These are phyloP conservation scores for Meloidogyne floridensis DNA, from an alignment of 1,140 invertebrate species.

Conservation along the genomic window DNA sequence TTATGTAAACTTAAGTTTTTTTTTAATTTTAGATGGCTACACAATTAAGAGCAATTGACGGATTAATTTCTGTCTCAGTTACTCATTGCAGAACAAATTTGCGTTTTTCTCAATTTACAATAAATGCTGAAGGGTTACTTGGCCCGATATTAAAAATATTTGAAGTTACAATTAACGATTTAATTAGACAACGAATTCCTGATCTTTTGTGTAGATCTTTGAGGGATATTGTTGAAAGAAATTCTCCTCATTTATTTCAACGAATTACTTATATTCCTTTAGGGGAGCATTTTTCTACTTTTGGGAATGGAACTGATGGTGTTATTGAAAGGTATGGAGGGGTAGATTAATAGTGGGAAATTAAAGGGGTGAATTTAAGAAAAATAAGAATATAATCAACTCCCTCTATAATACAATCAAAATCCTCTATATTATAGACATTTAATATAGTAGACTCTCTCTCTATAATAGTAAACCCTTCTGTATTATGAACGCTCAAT, in stretches of 20 bases:
- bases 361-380: too few relatives aligned
- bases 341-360: too few relatives aligned
- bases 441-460: too few relatives aligned
- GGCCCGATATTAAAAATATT: conserved; percentile 59
- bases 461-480: too few relatives aligned
- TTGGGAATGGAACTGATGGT: not conserved
- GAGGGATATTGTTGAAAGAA: conserved; percentile 60
- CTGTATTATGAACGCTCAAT: too few relatives aligned
- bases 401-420: too few relatives aligned
- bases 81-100: conserved; percentile 59
- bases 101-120: conserved; percentile 54
- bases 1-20: too few relatives aligned
- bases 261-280: conserved; percentile 47
- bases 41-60: conserved; percentile 48
- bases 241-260: conserved; percentile 58
- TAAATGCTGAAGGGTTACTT: conserved; percentile 60
- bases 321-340: conserved; percentile 61
- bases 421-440: too few relatives aligned
- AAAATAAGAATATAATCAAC: too few relatives aligned
- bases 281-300: conserved; percentile 55
- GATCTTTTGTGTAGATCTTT: conserved; percentile 55
- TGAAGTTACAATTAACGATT: conserved; percentile 62
- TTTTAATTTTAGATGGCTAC: conserved; percentile 42
- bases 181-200: conserved; percentile 59
- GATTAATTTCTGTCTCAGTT: conserved; percentile 58